These are phyloP conservation scores for Thunnus albacares DNA, from an alignment of 2,797 vertebrate genomes.

Conservation along the genomic window DNA sequence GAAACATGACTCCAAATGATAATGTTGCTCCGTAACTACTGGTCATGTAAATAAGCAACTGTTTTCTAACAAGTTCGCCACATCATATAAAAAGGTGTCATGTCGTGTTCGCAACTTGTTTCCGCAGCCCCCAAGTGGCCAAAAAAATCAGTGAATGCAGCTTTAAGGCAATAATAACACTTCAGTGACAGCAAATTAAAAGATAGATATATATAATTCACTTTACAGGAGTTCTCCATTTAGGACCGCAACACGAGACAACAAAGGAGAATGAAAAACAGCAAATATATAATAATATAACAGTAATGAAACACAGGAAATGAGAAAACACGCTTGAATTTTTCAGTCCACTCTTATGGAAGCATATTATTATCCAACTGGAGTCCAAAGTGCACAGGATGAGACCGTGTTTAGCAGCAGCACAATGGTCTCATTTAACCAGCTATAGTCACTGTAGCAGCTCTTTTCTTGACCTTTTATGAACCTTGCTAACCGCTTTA, in stretches of 20 bases:
- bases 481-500: constrained; percentile 65
- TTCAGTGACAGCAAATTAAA: too few species aligned
- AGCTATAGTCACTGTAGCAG: constrained; percentile 24
- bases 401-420: constrained; percentile 48
- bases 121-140: too few species aligned
- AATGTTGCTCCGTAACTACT: too few species aligned
- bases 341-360: constrained; percentile 20
- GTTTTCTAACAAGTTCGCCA: too few species aligned
- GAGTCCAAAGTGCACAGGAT: constrained; percentile 15
- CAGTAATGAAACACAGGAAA: constrained; percentile 19
- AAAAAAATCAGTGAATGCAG: too few species aligned
- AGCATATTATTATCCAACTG: constrained; percentile 1
- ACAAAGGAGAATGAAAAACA: neutral
- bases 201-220: too few species aligned
- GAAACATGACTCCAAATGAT: too few species aligned
- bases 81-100: too few species aligned
- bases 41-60: too few species aligned
- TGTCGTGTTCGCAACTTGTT: too few species aligned
- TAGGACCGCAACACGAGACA: neutral
- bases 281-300: constrained; percentile 6
- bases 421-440: constrained; percentile 11
- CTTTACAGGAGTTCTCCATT: neutral
- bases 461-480: constrained; percentile 58
- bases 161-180: too few species aligned
- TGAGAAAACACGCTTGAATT: neutral